A percentile compares a stretch with the other conserved stretches of the same genome.
These are phyloP conservation scores for Zygaena filipendulae DNA, from an alignment of 2,888 invertebrate genomes.

Conservation along the genomic window DNA sequence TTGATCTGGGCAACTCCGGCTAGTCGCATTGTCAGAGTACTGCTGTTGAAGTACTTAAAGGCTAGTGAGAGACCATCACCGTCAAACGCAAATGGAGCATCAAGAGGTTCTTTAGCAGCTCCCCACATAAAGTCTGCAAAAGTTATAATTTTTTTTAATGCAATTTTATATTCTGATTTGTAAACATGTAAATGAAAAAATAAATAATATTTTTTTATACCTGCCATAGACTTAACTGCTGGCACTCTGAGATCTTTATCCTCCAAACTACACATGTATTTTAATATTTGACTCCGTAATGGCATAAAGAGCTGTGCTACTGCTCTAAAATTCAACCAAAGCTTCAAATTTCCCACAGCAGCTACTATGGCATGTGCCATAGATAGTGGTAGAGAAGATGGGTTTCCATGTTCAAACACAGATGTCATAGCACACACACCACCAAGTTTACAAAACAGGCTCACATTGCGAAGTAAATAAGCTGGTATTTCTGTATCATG, in stretches of 20 bases:
- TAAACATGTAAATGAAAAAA: too few species aligned
- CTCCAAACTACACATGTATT: slow-evolving; percentile 93
- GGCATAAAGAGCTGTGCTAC: slow-evolving; percentile 91
- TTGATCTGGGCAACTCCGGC: slow-evolving; percentile 96
- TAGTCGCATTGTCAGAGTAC: slow-evolving; percentile 91
- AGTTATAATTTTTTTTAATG: slow-evolving; percentile 1
- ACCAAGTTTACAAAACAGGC: slow-evolving; percentile 90
- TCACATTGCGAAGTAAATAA: slow-evolving; percentile 90
- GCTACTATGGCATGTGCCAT: slow-evolving; percentile 94
- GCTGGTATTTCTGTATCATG: slow-evolving; percentile 95
- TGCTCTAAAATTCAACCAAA: slow-evolving; percentile 93
- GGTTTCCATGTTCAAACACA: slow-evolving; percentile 83
- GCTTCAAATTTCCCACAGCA: slow-evolving; percentile 90
- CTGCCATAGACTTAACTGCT: slow-evolving; percentile 92
- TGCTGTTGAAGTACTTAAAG: slow-evolving; percentile 96
- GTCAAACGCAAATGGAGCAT: slow-evolving; percentile 88
- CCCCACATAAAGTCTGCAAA: slow-evolving; percentile 92
- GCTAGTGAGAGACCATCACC: slow-evolving; percentile 90
- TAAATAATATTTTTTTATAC: slow-evolving; percentile 33
- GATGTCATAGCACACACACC: slow-evolving; percentile 89
- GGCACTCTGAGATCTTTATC: slow-evolving; percentile 91
- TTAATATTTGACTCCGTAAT: slow-evolving; percentile 84
- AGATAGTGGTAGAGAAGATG: slow-evolving; percentile 81
- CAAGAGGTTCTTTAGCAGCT: slow-evolving; percentile 91
- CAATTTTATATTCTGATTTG: background rate